Base-by-base conservation (phyloP, 2,797 vertebrate species). In the Strix occidentalis region DNA sequence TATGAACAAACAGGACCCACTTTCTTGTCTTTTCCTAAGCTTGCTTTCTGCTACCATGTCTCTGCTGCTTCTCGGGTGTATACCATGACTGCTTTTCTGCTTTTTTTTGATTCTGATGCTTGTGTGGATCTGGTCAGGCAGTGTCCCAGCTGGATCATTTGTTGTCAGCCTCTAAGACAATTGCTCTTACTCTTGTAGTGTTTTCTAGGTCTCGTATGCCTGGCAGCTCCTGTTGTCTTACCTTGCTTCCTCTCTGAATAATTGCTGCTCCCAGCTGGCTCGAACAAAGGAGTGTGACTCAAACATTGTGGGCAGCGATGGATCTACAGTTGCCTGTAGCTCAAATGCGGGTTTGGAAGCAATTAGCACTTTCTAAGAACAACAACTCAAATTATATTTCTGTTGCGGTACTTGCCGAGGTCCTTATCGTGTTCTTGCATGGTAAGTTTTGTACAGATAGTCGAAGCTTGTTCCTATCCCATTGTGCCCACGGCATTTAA, bases 11-110 rank as follows among this genome's bases (percentile, higher is more conserved):
- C 5, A 1, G 20, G 41, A 45, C 48, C 8, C 20, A 6, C 16
- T 56, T 87, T 37, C 46, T 51, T 70, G 37, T 19, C 11, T 46
- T 16, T 31, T 69, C 17, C 13, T 50, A 31, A 56, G 35, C 46
- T 50, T 57, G 33, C 17, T 69, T 74, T 80, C 41, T 61, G 31
- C 35, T 83, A 3, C 45, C 2, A 0, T 28, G 16, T 54, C 65
- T 53, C 58, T 43, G 41, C 35, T 56, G 11, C 54, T 75, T 28
- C 61, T 50, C 1, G 0, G 37, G 35, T 1, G 0, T 16, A 8
- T 7, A 26, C 13, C 6, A 3, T 58, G 18, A 7, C 35, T 72
- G 31, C 35, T 74, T 78, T 66, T 50, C 19, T 66, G 35, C 25
- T 9, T 43, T 7, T 29, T 37, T 43, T 39, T 21, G 1, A 13